A percentile compares a stretch with the other conserved stretches of the same genome.
These are phyloP conservation scores for Drosophila nigromelanica DNA, from an alignment of 1,140 invertebrate genomes.

Conservation along the genomic window DNA sequence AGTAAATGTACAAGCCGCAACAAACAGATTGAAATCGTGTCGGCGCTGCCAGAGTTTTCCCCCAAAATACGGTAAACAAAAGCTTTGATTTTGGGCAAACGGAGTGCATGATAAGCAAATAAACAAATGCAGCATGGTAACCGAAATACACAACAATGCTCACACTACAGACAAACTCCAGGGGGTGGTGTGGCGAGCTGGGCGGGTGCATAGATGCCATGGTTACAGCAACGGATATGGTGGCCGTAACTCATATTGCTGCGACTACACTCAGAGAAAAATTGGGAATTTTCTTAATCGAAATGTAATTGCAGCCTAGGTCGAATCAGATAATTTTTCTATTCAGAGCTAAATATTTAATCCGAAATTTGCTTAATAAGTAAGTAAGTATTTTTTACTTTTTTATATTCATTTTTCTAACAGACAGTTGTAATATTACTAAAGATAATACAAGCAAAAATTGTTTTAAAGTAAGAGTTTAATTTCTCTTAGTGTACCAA, in stretches of 20 bases:
- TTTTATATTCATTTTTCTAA: too few species aligned
- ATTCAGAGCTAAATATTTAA: too few species aligned
- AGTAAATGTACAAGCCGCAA: slow-evolving; percentile 22
- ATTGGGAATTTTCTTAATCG: too few species aligned
- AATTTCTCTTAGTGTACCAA: not conserved
- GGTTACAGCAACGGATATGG: slow-evolving; percentile 43
- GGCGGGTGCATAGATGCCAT: not conserved
- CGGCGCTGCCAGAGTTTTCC: slow-evolving; percentile 15
- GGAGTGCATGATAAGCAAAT: slow-evolving; percentile 58
- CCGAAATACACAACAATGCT: slow-evolving; percentile 11
- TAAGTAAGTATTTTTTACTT: too few species aligned
- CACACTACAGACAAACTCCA: not conserved
- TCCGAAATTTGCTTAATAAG: too few species aligned
- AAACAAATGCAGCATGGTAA: slow-evolving; percentile 47
- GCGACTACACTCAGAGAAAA: not conserved
- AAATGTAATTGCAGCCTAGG: too few species aligned
- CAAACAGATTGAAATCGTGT: slow-evolving; percentile 4
- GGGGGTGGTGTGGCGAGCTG: not conserved
- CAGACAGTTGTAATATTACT: too few species aligned
- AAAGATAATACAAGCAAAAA: too few species aligned
- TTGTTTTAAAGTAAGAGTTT: too few species aligned
- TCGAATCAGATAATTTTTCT: too few species aligned
- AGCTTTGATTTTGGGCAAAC: slow-evolving; percentile 70
- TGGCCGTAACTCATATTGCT: slow-evolving; percentile 47
- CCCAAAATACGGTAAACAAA: slow-evolving; percentile 23